These are phyloP conservation scores for Eolophus roseicapilla DNA, from an alignment of 2,113 vertebrate species.

Conservation along the genomic window DNA sequence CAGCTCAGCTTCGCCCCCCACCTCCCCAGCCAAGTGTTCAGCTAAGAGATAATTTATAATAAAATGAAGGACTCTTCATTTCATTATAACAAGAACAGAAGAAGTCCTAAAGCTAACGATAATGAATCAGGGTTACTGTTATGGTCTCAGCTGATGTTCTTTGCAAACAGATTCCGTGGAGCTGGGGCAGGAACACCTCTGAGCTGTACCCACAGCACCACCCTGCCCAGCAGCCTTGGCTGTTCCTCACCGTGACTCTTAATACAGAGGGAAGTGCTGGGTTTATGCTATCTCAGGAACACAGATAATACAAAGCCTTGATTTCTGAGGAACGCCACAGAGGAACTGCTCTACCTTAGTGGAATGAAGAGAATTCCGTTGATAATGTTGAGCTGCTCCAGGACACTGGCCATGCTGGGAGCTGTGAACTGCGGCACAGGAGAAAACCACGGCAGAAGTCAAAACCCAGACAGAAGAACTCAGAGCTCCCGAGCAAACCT, in stretches of 20 bases:
- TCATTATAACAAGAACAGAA: not conserved
- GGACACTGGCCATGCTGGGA: conserved; percentile 94
- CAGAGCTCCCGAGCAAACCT: not conserved
- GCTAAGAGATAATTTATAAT: not conserved
- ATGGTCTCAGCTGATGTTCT: not conserved
- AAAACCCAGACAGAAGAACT: not conserved
- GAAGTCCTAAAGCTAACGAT: not conserved
- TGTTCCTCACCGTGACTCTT: not conserved
- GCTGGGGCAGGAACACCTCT: not conserved
- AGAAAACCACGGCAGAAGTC: not conserved
- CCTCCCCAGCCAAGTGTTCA: not conserved
- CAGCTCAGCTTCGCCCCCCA: not conserved
- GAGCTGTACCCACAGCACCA: too few relatives aligned
- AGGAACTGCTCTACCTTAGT: conserved; percentile 82
- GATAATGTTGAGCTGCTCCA: conserved; percentile 98
- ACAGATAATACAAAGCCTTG: too few relatives aligned
- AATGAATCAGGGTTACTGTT: not conserved
- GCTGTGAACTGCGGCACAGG: conserved; percentile 84
- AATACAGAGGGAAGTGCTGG: not conserved
- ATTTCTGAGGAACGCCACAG: not conserved
- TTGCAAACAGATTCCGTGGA: not conserved
- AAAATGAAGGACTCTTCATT: not conserved
- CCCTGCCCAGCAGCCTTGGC: not conserved
- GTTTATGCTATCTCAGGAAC: not conserved
- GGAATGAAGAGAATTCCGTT: conserved; percentile 99